These are phyloP conservation scores for Branchinecta lindahli DNA, from an alignment of 1,140 invertebrate species.

Conservation along the genomic window DNA sequence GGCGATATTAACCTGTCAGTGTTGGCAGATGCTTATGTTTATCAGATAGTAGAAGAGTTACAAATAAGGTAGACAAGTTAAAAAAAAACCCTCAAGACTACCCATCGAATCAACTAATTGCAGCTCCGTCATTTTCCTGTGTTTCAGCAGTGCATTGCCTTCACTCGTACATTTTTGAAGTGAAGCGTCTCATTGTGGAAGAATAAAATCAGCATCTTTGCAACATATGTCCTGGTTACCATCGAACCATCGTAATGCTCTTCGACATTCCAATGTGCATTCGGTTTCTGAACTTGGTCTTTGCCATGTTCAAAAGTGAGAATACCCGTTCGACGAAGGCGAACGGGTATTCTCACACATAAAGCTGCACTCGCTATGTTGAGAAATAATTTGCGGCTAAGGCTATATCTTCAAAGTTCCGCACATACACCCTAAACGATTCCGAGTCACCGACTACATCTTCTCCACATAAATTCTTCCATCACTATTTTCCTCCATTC, in stretches of 20 bases:
- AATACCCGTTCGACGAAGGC: too few relatives aligned
- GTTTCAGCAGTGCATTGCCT: not conserved
- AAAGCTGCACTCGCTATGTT: too few relatives aligned
- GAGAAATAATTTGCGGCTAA: too few relatives aligned
- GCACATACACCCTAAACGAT: too few relatives aligned
- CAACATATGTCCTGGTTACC: not conserved
- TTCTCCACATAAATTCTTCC: too few relatives aligned
- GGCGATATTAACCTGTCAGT: too few relatives aligned
- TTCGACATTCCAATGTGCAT: not conserved
- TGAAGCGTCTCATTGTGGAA: not conserved
- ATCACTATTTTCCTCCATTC: too few relatives aligned
- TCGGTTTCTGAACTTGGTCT: not conserved
- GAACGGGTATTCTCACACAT: too few relatives aligned
- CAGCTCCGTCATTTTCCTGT: not conserved
- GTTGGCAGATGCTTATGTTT: not conserved
- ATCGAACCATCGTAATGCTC: not conserved
- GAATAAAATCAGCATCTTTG: slow-evolving; percentile 5
- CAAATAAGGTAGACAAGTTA: not conserved
- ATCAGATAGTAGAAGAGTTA: not conserved
- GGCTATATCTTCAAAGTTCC: too few relatives aligned
- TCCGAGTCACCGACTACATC: too few relatives aligned
- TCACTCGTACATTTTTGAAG: slow-evolving; percentile 5
- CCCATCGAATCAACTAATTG: not conserved
- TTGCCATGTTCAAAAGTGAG: too few relatives aligned
- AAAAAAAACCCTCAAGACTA: not conserved